Base-by-base conservation (phyloP, 2,113 vertebrate species). In the Cynocephalus volans region DNA sequence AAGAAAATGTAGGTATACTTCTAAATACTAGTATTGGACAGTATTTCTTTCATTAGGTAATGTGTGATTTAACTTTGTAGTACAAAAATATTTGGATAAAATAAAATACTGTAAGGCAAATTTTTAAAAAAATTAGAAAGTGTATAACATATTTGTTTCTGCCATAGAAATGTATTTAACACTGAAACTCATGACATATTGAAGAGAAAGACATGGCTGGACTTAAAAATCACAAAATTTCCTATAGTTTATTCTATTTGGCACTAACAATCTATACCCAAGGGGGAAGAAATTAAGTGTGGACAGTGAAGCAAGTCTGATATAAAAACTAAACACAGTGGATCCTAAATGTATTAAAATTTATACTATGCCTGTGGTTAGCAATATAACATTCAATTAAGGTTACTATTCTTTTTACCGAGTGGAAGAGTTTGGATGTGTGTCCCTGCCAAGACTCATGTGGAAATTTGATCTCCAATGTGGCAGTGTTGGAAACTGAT, bases 241-340 rank as follows among this genome's bases (percentile, higher is more conserved):
- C 48, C 60, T 90, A 14, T 6, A 84, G 92, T 88, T 65, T 33
- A 83, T 79, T 88, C 95, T 82, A 45, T 95, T 96, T 95, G 72
- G 50, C 26, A 97, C 80, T 93, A 67, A 82, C 88, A 96, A n/a
- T 77, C 69, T 93, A n/a, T 19, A 79, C n/a, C n/a, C 89, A 92
- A 50, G 76, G 95, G 70, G 6, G 75, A 88, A 84, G 90, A 97
- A 96, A 52, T 86, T 60, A 85, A 75, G 54, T 28, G 81, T 77
- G 56, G 24, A 88, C 21, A 69, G 88, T 87, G 75, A 96, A 77
- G 82, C 24, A 88, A 96, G 89, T 90, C 69, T 98, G 87, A 97
- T 12, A 85, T n/a, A 92, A 97, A 96, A 97, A 97, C 70, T 97
- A 94, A 98, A 97, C 48, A 73, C 8, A 90, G 24, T 2, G n/a